Evolutionary conservation across 1,140 invertebrate genomes (phyloP), one percentile per base, ranked within the genome.

Genomic region (Hylyphantes graminicola): DNA sequence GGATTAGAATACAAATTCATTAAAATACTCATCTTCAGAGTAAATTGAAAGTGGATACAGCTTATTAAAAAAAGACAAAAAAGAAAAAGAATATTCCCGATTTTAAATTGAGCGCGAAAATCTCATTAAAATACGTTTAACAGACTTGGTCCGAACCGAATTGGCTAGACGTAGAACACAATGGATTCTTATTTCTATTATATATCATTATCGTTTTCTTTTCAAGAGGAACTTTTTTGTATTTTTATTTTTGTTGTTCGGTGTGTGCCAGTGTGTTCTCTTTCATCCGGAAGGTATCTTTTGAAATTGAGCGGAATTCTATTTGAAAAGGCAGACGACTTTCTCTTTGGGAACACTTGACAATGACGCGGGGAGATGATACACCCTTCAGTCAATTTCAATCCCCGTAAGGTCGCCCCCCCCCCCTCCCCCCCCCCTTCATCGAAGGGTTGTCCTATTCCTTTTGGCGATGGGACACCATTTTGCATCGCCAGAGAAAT

Each of bases 331-430:
- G 53, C 67, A 73, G 79, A 81, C 68, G 67, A 81, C 79, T 81
- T 81, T 81, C 79, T 59, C 79, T 73, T 57, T 51, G 78, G 48
- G 64, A 79, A 79, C 54, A 68, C 64, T 80, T 70, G 79, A 81
- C 79, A 81, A 81, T 81, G 79, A 81, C 68, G 79, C 72, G 68
- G 67, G 63, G 65, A 61, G 77, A 51, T 70, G 77, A 80, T 81
- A 81, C 68, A 81, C 79, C 68, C 68, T 73, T 81, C 79, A 81
- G 79, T 81, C 79, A 81, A 81, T 81, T 81, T 81, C 79, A 81
- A 81, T 81, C 79, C 78, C 79, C 68, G 50, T 61, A 81, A 81
- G 79, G 79, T 81, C 79, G 79, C 72, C 65, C 72, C 73, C 55
- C 68, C 19, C 64, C 77, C 54, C 21, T 51, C 77, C 21, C 54